A percentile compares a stretch with the other conserved stretches of the same genome.
Evolutionary conservation across 1,140 invertebrate species (phyloP).

Genomic region (Drosophila prosaltans): DNA sequence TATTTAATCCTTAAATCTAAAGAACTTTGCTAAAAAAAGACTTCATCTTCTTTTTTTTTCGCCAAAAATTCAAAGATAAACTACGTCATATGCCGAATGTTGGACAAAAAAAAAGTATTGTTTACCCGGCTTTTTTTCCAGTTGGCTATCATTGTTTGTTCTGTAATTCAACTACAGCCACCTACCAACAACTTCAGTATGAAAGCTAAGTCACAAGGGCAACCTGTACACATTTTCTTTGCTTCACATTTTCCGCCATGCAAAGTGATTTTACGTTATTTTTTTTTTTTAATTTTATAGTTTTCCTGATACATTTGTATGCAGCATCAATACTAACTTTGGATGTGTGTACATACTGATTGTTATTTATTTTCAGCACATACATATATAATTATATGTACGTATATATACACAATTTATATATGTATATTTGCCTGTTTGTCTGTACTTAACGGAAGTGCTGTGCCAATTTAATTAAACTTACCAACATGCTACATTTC

Average conservation of each 20-base stretch:
- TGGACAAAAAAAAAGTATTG: not conserved
- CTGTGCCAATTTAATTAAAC: constrained; percentile 36
- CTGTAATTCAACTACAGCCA: not conserved
- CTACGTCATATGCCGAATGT: not conserved
- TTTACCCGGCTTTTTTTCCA: not conserved
- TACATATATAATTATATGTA: not conserved
- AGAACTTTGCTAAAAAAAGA: not conserved
- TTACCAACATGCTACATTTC: constrained; percentile 76
- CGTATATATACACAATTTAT: constrained; percentile 1
- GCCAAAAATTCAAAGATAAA: not conserved
- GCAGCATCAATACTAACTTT: not conserved
- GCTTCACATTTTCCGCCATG: not conserved
- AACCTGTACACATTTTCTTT: constrained; percentile 8
- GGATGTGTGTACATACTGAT: constrained; percentile 22
- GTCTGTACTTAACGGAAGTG: not conserved
- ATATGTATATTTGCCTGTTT: not conserved
- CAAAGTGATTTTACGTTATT: not conserved
- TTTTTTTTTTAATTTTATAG: not conserved
- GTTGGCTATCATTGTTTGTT: not conserved
- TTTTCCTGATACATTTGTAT: not conserved
- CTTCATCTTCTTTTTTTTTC: not conserved
- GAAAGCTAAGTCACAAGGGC: not conserved
- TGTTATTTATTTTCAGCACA: constrained; percentile 12
- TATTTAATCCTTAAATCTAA: no score
- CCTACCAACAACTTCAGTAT: not conserved